phyloP scores from a whole-genome alignment of 1,140 invertebrate genomes.

The Asobara japonica region DNA sequence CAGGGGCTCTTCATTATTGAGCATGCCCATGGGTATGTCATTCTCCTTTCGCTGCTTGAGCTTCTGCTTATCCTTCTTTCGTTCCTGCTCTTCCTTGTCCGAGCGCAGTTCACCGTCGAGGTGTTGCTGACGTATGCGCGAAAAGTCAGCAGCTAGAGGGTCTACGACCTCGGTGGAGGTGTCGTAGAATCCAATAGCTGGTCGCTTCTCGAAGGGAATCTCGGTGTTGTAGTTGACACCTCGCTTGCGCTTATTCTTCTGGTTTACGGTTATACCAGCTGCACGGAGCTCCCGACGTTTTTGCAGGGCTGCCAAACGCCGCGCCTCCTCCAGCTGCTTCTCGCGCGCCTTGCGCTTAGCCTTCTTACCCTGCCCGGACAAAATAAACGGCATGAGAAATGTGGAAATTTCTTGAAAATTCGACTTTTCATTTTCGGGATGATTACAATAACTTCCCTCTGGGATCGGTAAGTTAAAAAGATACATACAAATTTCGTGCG shows the following conservation, averaged over 20 bases:
- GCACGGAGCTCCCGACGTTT: constrained; percentile 96
- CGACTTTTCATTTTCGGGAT: too few relatives aligned
- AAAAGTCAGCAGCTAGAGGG: constrained; percentile 89
- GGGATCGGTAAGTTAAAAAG: too few relatives aligned
- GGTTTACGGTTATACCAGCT: constrained; percentile 91
- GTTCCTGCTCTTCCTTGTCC: constrained; percentile 89
- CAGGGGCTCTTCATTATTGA: constrained; percentile 89
- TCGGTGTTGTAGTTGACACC: constrained; percentile 98
- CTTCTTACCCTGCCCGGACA: constrained; percentile 99
- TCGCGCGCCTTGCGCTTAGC: constrained; percentile 98
- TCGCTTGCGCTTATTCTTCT: constrained; percentile 79
- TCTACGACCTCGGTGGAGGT: constrained; percentile 90
- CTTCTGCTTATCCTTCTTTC: constrained; percentile 92
- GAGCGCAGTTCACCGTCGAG: constrained; percentile 90
- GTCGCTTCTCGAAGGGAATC: constrained; percentile 96
- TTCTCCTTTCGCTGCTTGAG: constrained; percentile 96
- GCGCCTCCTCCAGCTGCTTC: constrained; percentile 98
- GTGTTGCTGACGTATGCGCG: constrained; percentile 89
- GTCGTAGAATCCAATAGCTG: constrained; percentile 92
- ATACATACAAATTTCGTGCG: too few relatives aligned
- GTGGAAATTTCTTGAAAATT: too few relatives aligned
- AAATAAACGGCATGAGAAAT: too few relatives aligned
- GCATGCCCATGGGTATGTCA: constrained; percentile 91
- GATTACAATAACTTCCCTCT: too few relatives aligned
- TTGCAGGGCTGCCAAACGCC: constrained; percentile 94